phyloP scores from a whole-genome alignment of 2,888 invertebrate genomes.

The Dorcus hopei region DNA sequence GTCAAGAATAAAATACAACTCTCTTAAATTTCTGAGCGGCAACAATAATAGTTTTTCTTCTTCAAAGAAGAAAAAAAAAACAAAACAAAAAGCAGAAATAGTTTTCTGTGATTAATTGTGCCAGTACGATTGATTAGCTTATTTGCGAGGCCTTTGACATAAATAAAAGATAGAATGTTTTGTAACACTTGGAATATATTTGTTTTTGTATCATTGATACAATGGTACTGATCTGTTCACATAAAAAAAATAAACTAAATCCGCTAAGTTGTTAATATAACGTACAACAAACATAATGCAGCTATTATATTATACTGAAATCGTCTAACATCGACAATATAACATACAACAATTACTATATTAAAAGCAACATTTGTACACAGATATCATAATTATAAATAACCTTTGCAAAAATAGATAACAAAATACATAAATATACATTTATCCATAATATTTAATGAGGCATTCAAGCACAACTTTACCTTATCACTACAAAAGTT shows the following conservation, averaged over 20 bases:
- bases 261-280: slow-evolving; percentile 34
- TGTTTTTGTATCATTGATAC: slow-evolving; percentile 32
- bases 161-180: too few relatives aligned
- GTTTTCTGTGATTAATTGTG: too few relatives aligned
- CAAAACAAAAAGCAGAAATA: too few relatives aligned
- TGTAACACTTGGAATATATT: neutral
- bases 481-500: neutral
- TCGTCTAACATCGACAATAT: slow-evolving; percentile 17
- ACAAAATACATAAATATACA: neutral
- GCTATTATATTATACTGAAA: slow-evolving; percentile 14
- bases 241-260: slow-evolving; percentile 18
- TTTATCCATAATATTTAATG: neutral
- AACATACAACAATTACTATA: neutral
- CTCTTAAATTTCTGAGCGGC: too few relatives aligned
- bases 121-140: too few relatives aligned
- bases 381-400: neutral
- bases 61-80: too few relatives aligned
- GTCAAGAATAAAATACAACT: too few relatives aligned
- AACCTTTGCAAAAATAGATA: neutral
- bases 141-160: too few relatives aligned
- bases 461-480: too few relatives aligned
- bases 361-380: neutral
- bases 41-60: too few relatives aligned
- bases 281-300: slow-evolving; percentile 29
- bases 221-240: slow-evolving; percentile 28